Base-by-base conservation (phyloP, 2,888 invertebrate species). In the Sthenelais limicola region DNA sequence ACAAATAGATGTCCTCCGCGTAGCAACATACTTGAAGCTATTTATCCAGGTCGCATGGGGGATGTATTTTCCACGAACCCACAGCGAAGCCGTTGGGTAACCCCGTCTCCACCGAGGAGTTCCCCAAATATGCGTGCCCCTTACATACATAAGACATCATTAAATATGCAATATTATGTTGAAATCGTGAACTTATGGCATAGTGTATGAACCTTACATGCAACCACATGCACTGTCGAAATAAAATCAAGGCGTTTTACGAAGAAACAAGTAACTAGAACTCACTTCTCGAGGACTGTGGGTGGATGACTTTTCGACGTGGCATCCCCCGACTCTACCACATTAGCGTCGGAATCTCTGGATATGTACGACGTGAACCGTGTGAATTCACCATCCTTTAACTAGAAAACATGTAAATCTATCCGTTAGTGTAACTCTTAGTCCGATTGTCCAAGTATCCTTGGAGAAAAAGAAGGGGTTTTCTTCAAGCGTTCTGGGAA, bases 271-370 rank as follows among this genome's bases (percentile, higher is more conserved):
- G n/a, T 28, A 15, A 47, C 4, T 30, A 48, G 52, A 21, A 51
- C 68, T 68, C 52, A 68, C 68, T 30, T 68, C 52, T 51, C 51
- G 35, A 68, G 51, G 68, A 33, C 68, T 52, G 68, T 49, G 51
- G 68, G 48, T 68, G 49, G 51, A 68, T 52, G n/a, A 35, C n/a
- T 52, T 68, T 68, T 26, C 68, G 68, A 68, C 68, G 68, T 68
- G 68, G 68, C 68, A 68, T 68, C 51, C 68, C 67, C 67, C 3
- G 30, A 9, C 32, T 30, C 26, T 15, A 9, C 47, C 43, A 67
- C 18, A 47, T 67, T 67, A 32, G 48, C 67, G 43, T 32, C 67
- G 67, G 47, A 67, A 67, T 67, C 48, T 28, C 48, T 26, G 48
- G 48, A n/a, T 67, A 21, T 3, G 43, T 26, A 43, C 28, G 18